Base-by-base conservation (phyloP, 2,888 invertebrate species). In the Ectobius pallidus region DNA sequence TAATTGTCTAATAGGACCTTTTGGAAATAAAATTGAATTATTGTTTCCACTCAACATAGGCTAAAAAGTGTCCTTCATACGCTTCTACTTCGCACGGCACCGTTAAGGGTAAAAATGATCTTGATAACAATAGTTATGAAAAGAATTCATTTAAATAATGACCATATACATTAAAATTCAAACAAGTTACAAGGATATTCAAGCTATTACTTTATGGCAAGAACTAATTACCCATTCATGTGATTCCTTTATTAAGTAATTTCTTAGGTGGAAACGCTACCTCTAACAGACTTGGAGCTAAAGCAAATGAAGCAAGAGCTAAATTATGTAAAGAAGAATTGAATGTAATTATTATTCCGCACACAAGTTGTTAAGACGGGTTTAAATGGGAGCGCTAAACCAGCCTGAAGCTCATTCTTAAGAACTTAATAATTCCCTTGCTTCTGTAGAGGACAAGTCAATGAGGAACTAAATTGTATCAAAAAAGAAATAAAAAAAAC, bases 301-400 rank as follows among this genome's bases (percentile, higher is more conserved):
- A 32, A 61, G 61, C 32, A 27, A 61, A 32, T 61, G 61, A 30
- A 25, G 4, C 61, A 2, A 61, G 61, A 2, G 32, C n/a, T 61
- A 61, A 61, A 30, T 61, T 61, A 61, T 32, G 61, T 61, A 32
- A 61, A 30, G 61, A 27, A 61, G 32, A 32, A 32, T 20, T 32
- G 61, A 27, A 27, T 61, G n/a, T n/a, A 61, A 61, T 61, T 61
- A 61, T 61, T 61, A 62, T 62, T 62, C 62, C 20, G 22, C 34
- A 4, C 62, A 22, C 20, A 30, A 6, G 20, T 39, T 39, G 34
- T 62, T 62, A 34, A 18, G 2, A 22, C 3, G 14, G 18, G 39
- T 27, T 62, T 39, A 34, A 30, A 16, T n/a, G 22, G 22, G 32
- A 32, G 32, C 61, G n/a, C 32, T 27, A 61, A 61, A 61, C 32